Conservation (phyloP, 2,797 vertebrate genomes). For the Phoxinus dragarum region DNA sequence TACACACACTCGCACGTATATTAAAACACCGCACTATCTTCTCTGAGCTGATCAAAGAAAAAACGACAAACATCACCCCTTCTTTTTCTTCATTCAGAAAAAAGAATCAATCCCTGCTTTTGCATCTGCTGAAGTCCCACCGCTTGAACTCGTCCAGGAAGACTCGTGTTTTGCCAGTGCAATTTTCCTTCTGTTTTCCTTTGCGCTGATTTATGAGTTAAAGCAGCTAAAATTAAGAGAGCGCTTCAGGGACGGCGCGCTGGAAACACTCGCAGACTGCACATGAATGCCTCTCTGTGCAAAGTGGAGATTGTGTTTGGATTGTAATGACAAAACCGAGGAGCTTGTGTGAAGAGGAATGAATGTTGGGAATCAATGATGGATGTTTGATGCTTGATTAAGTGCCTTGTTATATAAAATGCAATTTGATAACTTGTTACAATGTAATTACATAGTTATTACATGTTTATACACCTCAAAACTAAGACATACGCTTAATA, state of each 20-base stretch:
- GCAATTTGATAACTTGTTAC: background rate
- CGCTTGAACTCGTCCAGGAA: slow-evolving; percentile 47
- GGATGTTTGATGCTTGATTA: background rate
- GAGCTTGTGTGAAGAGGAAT: background rate
- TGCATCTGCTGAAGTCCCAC: slow-evolving; percentile 15
- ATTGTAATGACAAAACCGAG: slow-evolving; percentile 16
- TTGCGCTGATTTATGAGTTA: slow-evolving; percentile 79
- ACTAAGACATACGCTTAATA: background rate
- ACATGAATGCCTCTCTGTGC: slow-evolving; percentile 77
- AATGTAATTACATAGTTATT: slow-evolving; percentile 41
- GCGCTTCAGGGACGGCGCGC: slow-evolving; percentile 79
- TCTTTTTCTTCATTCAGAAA: slow-evolving; percentile 43
- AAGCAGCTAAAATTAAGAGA: slow-evolving; percentile 81
- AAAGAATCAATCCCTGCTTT: background rate
- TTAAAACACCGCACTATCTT: background rate
- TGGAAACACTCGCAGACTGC: slow-evolving; percentile 78
- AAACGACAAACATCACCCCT: slow-evolving; percentile 28
- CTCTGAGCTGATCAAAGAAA: slow-evolving; percentile 21
- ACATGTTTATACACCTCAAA: slow-evolving; percentile 25
- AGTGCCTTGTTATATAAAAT: background rate
- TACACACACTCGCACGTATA: slow-evolving; percentile 65
- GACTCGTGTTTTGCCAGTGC: slow-evolving; percentile 76
- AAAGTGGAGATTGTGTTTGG: slow-evolving; percentile 47
- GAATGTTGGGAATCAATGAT: slow-evolving; percentile 8
- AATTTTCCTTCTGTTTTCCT: slow-evolving; percentile 82